These are phyloP conservation scores for Ormyrus nitidulus DNA, from an alignment of 2,888 invertebrate genomes.

Conservation along the genomic window DNA sequence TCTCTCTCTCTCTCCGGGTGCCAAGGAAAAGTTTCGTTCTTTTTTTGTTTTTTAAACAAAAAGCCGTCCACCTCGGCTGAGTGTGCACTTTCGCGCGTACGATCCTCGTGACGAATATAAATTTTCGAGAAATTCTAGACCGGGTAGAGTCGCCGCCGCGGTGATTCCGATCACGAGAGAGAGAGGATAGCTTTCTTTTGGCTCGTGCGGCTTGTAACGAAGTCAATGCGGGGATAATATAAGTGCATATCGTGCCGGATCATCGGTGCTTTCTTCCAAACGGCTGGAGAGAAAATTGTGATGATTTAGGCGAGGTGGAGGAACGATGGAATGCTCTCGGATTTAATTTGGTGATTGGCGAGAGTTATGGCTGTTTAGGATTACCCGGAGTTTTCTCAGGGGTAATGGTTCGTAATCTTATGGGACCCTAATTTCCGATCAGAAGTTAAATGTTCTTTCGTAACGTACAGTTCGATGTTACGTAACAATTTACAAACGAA, in stretches of 20 bases:
- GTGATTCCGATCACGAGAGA: constrained; percentile 23
- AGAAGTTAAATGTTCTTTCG: too few relatives aligned
- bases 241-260: background rate
- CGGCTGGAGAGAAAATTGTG: background rate
- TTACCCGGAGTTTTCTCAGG: too few relatives aligned
- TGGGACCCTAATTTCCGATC: too few relatives aligned
- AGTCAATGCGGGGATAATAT: background rate
- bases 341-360: too few relatives aligned
- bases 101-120: constrained; percentile 31
- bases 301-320: background rate
- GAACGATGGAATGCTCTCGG: too few relatives aligned
- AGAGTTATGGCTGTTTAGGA: too few relatives aligned
- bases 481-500: too few relatives aligned
- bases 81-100: constrained; percentile 17
- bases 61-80: background rate
- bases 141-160: background rate
- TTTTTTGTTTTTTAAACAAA: background rate
- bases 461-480: too few relatives aligned
- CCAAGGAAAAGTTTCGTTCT: constrained; percentile 1
- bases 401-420: too few relatives aligned
- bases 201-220: background rate
- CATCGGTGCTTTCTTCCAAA: background rate
- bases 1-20: background rate
- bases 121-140: constrained; percentile 23
- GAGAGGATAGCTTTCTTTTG: constrained; percentile 4